Percentiles rank a stretch among this genome's conserved stretches.
phyloP scores from a whole-genome alignment of 2,888 invertebrate species.

The Augiades crinisus region DNA sequence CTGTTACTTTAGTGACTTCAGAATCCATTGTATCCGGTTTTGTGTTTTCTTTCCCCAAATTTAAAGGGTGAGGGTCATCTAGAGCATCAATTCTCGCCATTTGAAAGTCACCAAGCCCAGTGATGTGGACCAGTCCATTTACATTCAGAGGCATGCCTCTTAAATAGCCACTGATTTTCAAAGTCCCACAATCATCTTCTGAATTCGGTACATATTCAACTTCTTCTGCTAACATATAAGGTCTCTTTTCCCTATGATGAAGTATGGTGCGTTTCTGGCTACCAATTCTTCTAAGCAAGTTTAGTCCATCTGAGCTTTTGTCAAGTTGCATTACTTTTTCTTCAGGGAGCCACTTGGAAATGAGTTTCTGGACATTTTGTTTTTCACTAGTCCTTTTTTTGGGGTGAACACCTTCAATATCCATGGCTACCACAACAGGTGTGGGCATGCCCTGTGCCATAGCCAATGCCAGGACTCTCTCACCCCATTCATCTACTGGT shows the following conservation, averaged over 20 bases:
- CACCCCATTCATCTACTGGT: slow-evolving; percentile 90
- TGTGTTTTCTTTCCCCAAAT: slow-evolving; percentile 73
- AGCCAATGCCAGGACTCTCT: slow-evolving; percentile 87
- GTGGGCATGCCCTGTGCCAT: slow-evolving; percentile 92
- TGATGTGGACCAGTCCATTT: slow-evolving; percentile 94
- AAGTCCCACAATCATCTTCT: slow-evolving; percentile 80
- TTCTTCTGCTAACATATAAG: slow-evolving; percentile 92
- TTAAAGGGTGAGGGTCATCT: slow-evolving; percentile 85
- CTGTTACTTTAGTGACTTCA: slow-evolving; percentile 57
- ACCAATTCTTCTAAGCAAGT: slow-evolving; percentile 85
- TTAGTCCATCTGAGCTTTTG: slow-evolving; percentile 87
- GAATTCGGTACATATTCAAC: slow-evolving; percentile 82
- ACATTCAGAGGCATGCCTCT: slow-evolving; percentile 92
- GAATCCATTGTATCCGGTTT: slow-evolving; percentile 68
- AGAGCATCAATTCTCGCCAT: slow-evolving; percentile 89
- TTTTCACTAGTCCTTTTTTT: slow-evolving; percentile 87
- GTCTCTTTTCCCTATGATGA: slow-evolving; percentile 87
- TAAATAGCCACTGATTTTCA: slow-evolving; percentile 93
- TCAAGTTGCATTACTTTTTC: slow-evolving; percentile 91
- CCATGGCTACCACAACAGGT: slow-evolving; percentile 87
- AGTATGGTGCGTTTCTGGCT: slow-evolving; percentile 90
- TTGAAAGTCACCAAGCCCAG: slow-evolving; percentile 97
- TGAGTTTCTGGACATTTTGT: slow-evolving; percentile 82
- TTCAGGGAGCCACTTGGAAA: slow-evolving; percentile 89
- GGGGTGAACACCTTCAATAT: slow-evolving; percentile 86